A percentile compares a stretch with the other conserved stretches of the same genome.
Evolutionary conservation across 1,140 invertebrate species (phyloP).

Genomic region (Calephelis nemesis): DNA sequence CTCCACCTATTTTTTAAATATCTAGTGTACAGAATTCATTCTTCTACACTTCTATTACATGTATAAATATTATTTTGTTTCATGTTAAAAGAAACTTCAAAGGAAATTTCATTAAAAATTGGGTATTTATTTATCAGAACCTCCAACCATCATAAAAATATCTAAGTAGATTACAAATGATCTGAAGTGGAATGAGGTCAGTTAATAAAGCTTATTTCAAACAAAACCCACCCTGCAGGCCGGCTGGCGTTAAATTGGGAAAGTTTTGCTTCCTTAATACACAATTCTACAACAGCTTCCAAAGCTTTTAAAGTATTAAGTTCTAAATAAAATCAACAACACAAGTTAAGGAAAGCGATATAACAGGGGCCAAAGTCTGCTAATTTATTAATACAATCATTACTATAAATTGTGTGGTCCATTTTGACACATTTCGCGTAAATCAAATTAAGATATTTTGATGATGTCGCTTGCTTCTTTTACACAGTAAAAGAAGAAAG

Average conservation of each 20-base stretch:
- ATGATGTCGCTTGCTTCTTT: no score
- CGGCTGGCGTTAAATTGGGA: constrained; percentile 8
- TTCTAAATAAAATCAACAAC: constrained; percentile 7
- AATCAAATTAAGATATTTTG: background rate
- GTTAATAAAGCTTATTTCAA: constrained; percentile 13
- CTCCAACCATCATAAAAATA: background rate
- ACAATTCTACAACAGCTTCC: constrained; percentile 11
- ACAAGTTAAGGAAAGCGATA: background rate
- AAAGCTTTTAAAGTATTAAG: constrained; percentile 15
- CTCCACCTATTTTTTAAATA: no score
- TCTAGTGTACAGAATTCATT: no score
- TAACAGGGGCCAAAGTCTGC: background rate
- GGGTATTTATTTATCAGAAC: background rate
- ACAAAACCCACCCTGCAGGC: constrained; percentile 8
- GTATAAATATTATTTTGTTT: no score
- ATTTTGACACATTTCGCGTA: background rate
- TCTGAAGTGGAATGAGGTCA: constrained; percentile 1
- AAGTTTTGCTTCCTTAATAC: constrained; percentile 13
- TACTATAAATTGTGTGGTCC: no score
- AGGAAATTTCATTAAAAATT: no score
- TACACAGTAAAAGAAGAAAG: no score
- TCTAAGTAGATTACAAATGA: constrained; percentile 8
- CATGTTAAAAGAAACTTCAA: no score
- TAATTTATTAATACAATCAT: background rate
- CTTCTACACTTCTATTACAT: no score